Percentiles rank a stretch among this genome's conserved stretches.
Evolutionary conservation across 2,113 vertebrate genomes (phyloP).

Genomic region (human): GRCh38 chr1:71096001-71096500

Average conservation of each 20-base stretch:
- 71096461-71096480: background rate
- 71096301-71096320: background rate
- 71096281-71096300: background rate
- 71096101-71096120: background rate
- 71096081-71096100: background rate
- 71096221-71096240: background rate
- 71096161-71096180: background rate
- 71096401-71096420: background rate
- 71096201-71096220: background rate
- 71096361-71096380: background rate
- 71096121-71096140: slow-evolving; percentile 21
- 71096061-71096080: background rate
- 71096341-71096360: background rate
- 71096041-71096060: background rate
- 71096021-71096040: background rate
- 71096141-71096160: background rate
- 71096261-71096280: slow-evolving; percentile 3
- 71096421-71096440: background rate
- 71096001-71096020: background rate
- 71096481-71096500: background rate
- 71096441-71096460: slow-evolving; percentile 28
- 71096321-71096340: background rate
- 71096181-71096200: background rate
- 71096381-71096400: background rate
- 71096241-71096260: background rate